Evolutionary conservation across 2,113 vertebrate genomes (phyloP).

Genomic region (Tinamus guttatus): DNA sequence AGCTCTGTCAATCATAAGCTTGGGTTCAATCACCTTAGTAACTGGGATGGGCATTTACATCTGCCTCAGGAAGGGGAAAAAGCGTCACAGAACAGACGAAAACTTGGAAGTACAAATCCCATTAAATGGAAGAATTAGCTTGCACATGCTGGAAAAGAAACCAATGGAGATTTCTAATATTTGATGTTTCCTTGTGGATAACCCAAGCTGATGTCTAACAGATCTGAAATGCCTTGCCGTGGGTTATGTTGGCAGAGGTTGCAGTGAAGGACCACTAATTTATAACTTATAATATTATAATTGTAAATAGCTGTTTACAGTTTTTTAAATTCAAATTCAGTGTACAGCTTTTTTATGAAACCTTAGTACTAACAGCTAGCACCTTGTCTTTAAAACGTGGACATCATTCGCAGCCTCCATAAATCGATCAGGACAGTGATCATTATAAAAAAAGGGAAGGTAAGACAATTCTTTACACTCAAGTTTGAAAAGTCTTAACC

Average conservation of each 20-base stretch:
- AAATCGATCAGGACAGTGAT: slow-evolving; percentile 61
- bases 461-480: slow-evolving; percentile 58
- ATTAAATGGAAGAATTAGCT: slow-evolving; percentile 89
- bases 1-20: slow-evolving; percentile 86
- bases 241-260: slow-evolving; percentile 46
- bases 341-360: slow-evolving; percentile 83
- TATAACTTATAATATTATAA: slow-evolving; percentile 81
- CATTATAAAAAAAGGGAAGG: slow-evolving; percentile 64
- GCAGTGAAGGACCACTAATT: slow-evolving; percentile 77
- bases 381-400: slow-evolving; percentile 51
- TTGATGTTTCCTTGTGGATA: slow-evolving; percentile 73
- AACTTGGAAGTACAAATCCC: slow-evolving; percentile 90
- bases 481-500: slow-evolving; percentile 69
- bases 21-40: slow-evolving; percentile 87
- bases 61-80: slow-evolving; percentile 87
- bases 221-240: neutral
- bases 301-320: slow-evolving; percentile 84
- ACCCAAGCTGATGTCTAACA: slow-evolving; percentile 7
- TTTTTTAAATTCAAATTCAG: slow-evolving; percentile 80
- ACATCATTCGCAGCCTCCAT: slow-evolving; percentile 67
- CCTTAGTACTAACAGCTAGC: slow-evolving; percentile 74
- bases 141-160: slow-evolving; percentile 86
- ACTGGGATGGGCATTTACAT: slow-evolving; percentile 90
- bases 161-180: slow-evolving; percentile 92
- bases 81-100: slow-evolving; percentile 82